Base-by-base conservation (phyloP, 2,113 vertebrate species). In the Candoia aspera region DNA sequence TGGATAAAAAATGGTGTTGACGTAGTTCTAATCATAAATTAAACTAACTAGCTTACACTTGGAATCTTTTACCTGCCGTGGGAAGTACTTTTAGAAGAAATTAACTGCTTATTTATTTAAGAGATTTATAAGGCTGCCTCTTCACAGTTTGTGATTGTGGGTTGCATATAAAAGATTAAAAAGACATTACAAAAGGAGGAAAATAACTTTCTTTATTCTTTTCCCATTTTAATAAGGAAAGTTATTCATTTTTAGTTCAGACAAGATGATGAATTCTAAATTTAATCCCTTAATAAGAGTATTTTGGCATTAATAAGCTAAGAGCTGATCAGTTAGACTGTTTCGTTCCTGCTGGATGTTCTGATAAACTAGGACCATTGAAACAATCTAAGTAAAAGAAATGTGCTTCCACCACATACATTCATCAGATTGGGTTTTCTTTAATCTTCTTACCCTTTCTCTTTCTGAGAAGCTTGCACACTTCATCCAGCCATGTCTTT, bases 221-320 rank as follows among this genome's bases (percentile, higher is more conserved):
- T 83, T 54, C 19, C 26, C n/a, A 55, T 19, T 84, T 79, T 55
- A 12, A 46, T 89, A 49, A 84, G n/a, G 26, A 8, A 84, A 54
- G 6, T 42, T 55, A 64, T 85, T 89, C 15, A 85, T 93, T 87
- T 92, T 88, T 92, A 79, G 87, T 64, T 93, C 62, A 49, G 79
- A 90, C 92, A 79, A 93, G 68, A 91, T 94, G 92, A 92, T 86
- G 54, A 88, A 84, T 96, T 96, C 94, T 95, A 95, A 96, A 95
- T 96, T 93, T 94, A 94, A 93, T 92, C 92, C 90, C 88, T 86
- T 95, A 92, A 93, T 95, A 95, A 95, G 33, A 55, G 84, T 93
- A 87, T 93, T 94, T 95, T 94, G 93, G 88, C 89, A 88, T 94
- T 93, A 95, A 94, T 90, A 93, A 95, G 87, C 68, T 96, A 94